Evolutionary conservation across 2,888 invertebrate genomes (phyloP).

Genomic region (Lycia hirtaria): DNA sequence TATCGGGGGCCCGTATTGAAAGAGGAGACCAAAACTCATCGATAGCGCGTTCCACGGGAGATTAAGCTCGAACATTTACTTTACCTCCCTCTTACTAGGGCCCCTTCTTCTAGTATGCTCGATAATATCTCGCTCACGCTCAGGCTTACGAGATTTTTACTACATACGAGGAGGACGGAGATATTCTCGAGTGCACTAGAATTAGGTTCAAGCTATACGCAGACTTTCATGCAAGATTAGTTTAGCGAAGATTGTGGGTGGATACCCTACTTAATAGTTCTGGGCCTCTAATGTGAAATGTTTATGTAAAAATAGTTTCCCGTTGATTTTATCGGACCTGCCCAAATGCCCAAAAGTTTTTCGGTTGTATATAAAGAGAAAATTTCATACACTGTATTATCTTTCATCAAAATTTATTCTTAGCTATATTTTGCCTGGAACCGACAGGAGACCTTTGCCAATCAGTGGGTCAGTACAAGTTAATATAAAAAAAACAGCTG

Average conservation of each 20-base stretch:
- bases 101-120: neutral
- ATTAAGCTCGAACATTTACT: conserved; percentile 69
- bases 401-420: no score
- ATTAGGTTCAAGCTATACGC: conserved; percentile 30
- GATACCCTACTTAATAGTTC: conserved; percentile 4
- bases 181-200: neutral
- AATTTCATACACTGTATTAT: no score
- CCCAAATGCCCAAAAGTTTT: no score
- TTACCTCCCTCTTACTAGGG: conserved; percentile 32
- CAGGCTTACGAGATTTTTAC: neutral
- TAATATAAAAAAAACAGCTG: no score
- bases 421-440: no score
- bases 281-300: neutral
- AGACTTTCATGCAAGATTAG: conserved; percentile 63
- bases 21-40: conserved; percentile 57
- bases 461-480: no score
- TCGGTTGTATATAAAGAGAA: no score
- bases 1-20: conserved; percentile 36
- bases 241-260: conserved; percentile 22
- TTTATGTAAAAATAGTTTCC: neutral
- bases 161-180: neutral
- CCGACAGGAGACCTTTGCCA: no score
- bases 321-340: no score
- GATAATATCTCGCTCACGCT: neutral
- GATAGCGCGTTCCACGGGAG: conserved; percentile 70